phyloP scores from a whole-genome alignment of 2,888 invertebrate species.

The Epinotia demarniana region DNA sequence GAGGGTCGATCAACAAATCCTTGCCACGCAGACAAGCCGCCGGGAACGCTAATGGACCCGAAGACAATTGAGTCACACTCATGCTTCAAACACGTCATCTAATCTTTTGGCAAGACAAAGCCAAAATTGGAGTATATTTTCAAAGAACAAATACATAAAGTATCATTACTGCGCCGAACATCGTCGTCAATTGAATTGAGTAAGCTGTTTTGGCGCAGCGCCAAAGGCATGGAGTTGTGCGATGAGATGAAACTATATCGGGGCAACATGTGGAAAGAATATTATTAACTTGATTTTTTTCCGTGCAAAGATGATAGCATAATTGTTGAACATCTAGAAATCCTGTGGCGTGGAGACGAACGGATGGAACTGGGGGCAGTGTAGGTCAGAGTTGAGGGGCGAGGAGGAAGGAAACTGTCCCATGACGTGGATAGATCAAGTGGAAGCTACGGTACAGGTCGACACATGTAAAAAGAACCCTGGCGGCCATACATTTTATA shows the following conservation, averaged over 20 bases:
- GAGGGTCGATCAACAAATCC: not conserved
- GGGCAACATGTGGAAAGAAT: too few relatives aligned
- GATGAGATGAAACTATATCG: not conserved
- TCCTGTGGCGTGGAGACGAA: too few relatives aligned
- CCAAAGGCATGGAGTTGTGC: slow-evolving; percentile 19
- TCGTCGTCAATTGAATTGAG: slow-evolving; percentile 25
- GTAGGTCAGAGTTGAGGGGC: too few relatives aligned
- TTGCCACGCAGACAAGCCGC: not conserved
- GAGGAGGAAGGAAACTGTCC: too few relatives aligned
- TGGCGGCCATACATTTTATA: too few relatives aligned
- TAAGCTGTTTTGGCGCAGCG: slow-evolving; percentile 19
- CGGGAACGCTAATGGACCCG: not conserved
- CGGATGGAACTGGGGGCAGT: too few relatives aligned
- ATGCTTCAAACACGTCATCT: not conserved
- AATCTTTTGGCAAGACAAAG: not conserved
- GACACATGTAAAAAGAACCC: too few relatives aligned
- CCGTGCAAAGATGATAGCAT: too few relatives aligned
- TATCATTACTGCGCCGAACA: not conserved
- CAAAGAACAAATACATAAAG: not conserved
- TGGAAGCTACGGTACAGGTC: too few relatives aligned
- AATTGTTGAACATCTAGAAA: too few relatives aligned
- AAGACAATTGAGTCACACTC: not conserved
- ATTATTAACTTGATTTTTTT: too few relatives aligned
- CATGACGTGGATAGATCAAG: too few relatives aligned
- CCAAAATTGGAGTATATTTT: not conserved